Evolutionary conservation across 2,888 invertebrate species (phyloP), one percentile per base, ranked within the genome.

Genomic region (Leptothorax acervorum): DNA sequence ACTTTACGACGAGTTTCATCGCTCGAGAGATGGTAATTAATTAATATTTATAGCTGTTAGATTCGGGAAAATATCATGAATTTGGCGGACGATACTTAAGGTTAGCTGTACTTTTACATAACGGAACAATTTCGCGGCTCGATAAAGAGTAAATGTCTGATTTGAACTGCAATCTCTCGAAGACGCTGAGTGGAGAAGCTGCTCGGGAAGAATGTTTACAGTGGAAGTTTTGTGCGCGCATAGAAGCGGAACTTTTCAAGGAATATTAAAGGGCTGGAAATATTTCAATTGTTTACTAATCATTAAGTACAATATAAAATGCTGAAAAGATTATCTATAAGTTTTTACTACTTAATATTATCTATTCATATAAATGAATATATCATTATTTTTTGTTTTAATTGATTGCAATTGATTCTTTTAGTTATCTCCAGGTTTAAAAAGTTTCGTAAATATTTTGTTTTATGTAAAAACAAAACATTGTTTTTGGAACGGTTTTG

Each of bases 101-200:
- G 23, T 71, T 73, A 51, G 15, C 28, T 8, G 8, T 39, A 42
- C 42, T 60, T 63, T 39, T 73, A 53, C n/a, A 74, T 71, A 60
- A 60, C 55, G 42, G 42, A 74, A 55, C 51, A 63, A 5, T 62
- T 71, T 42, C 28, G 48, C 39, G 81, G 18, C 23, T 73, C 23
- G 60, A 45, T 63, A 28, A 82, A 74, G 42, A 74, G 82, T n/a
- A 74, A 82, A 53, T 63, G 63, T 73, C 81, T 63, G 70, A 79
- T 45, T 18, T 45, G 45, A 55, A 66, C 45, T 78, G 23, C 35
- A 79, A 79, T 60, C 70, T 70, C 28, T 68, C 57, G 70, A 79
- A 60, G 79, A 79, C 12, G 48, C 70, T 23, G 70, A 79, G 70
- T 57, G 18, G 70, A 48, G 39, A 48, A 70, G 48, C 70, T 70